Base-by-base conservation (phyloP, 2,113 vertebrate species). In the Ceyx cyanopectus region DNA sequence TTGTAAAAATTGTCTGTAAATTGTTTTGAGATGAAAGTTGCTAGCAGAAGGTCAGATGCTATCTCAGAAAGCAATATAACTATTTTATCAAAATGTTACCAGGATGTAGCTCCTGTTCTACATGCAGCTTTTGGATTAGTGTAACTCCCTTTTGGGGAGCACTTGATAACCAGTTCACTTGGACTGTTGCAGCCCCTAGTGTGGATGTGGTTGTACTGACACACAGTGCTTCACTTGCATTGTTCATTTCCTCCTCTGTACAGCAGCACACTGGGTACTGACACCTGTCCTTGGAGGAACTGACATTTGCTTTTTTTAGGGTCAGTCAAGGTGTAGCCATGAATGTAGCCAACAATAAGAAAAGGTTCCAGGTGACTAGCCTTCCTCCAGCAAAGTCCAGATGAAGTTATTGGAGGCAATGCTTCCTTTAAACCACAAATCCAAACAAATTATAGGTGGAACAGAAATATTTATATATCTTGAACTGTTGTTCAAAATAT, bases 181-280 rank as follows among this genome's bases (percentile, higher is more conserved):
- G 18, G 11, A 40, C 60, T 89, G 67, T 66, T 92, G 94, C 94
- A 94, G 65, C 81, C 78, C 29, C 87, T 93, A 77, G 67, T 67
- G 89, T 89, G 72, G 67, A 19, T 5, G 1, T 16, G 17, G 78
- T 63, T 82, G 81, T 82, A 91, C 53, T 82, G 60, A 51, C 81
- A 24, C 5, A 4, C 10, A 30, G 14, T 14, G 32, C 74, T 90
- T n/a, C 20, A 4, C 60, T n/a, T 27, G 5, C 7, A 1, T 7
- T 43, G 48, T 15, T 81, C 11, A 2, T 26, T 26, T 62, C 22
- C 40, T 21, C 45, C 14, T 50, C 48, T 2, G 0, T 23, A 4
- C 12, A n/a, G 54, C 45, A 70, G 45, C 58, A 62, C 9, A 8
- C 20, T 37, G 18, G 65, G 20, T n/a, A 24, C 58, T 46, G 34